A percentile compares a stretch with the other conserved stretches of the same genome.
Conservation (phyloP, 2,113 vertebrate species). For the Corythoichthys intestinalis region DNA sequence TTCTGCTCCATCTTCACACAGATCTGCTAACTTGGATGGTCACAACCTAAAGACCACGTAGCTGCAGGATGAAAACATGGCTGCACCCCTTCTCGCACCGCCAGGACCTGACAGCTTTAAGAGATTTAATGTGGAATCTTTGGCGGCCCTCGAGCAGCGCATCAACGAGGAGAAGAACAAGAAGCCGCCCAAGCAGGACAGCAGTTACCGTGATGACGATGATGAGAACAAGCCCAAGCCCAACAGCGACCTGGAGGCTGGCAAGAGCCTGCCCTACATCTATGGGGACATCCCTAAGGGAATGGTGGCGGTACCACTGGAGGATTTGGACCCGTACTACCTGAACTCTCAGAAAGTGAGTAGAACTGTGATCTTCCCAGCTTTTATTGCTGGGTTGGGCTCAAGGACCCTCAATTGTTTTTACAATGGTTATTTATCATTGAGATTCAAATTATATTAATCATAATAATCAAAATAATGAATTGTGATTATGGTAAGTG, state of each 20-base stretch:
- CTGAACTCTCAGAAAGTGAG: constrained; percentile 93
- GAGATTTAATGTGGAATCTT: constrained; percentile 87
- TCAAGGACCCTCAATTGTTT: neutral
- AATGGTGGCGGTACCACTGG: constrained; percentile 89
- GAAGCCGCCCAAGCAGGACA: constrained; percentile 91
- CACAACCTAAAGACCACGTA: constrained; percentile 81
- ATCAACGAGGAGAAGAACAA: constrained; percentile 89
- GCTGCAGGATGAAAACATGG: constrained; percentile 99
- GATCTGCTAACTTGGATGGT: constrained; percentile 81
- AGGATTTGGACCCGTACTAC: constrained; percentile 98
- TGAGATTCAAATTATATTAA: neutral
- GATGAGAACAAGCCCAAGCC: constrained; percentile 92
- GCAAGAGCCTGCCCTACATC: constrained; percentile 95
- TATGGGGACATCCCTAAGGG: constrained; percentile 89
- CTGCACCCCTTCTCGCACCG: constrained; percentile 93
- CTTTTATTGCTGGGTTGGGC: neutral
- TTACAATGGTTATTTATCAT: neutral
- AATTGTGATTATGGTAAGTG: too few relatives aligned
- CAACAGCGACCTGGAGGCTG: constrained; percentile 96
- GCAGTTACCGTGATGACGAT: constrained; percentile 94
- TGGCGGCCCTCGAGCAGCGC: constrained; percentile 93
- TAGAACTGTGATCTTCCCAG: constrained; percentile 29
- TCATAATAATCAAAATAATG: too few relatives aligned
- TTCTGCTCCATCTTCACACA: constrained; percentile 44
- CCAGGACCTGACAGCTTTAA: constrained; percentile 97